Evolutionary conservation across 1,140 invertebrate species (phyloP), one percentile per base, ranked within the genome.

Genomic region (Bombus terrestris): DNA sequence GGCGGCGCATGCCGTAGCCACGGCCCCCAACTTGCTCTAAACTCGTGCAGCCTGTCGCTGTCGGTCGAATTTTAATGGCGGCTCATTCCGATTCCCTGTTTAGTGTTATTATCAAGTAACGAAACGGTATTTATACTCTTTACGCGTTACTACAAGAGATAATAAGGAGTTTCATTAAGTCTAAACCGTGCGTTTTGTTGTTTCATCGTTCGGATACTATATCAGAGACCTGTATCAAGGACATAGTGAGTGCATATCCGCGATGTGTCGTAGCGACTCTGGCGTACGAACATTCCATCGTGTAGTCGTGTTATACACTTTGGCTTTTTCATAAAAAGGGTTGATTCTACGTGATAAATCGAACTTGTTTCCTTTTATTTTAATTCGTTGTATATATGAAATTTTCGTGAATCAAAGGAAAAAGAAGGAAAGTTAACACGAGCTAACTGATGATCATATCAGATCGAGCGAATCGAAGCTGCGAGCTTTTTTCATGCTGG

Each of bases 11-110:
- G 89, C 89, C 88, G 88, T 90, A 91, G 90, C 88, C 85, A 89
- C 86, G 88, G 88, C 81, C 87, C 88, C 89, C 90, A 89, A 93
- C 89, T 90, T 87, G 83, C 90, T 88, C 86, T 86, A 75, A 90
- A 90, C 89, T 89, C 90, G 90, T 92, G 91, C 86, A 88, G 83
- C 81, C 86, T 83, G 84, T 90, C 81, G 83, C 86, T 88, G 89
- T 92, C 91, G 88, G 91, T 92, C 92, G 93, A 92, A 94, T 93
- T 94, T 94, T 94, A 94, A 94, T 94, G 94, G 94, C 94, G 94
- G 93, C 93, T 91, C 90, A 91, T 90, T 87, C 88, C 79, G 89
- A 91, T 86, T 86, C 90, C 85, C 90, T 91, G 91, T 93, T 74
- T 78, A 92, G 92, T 94, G 92, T 94, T 94, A 76, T 93, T 93